A percentile compares a stretch with the other conserved stretches of the same genome.
Evolutionary conservation across 2,113 vertebrate genomes (phyloP).

Genomic region (Electrona antarctica): DNA sequence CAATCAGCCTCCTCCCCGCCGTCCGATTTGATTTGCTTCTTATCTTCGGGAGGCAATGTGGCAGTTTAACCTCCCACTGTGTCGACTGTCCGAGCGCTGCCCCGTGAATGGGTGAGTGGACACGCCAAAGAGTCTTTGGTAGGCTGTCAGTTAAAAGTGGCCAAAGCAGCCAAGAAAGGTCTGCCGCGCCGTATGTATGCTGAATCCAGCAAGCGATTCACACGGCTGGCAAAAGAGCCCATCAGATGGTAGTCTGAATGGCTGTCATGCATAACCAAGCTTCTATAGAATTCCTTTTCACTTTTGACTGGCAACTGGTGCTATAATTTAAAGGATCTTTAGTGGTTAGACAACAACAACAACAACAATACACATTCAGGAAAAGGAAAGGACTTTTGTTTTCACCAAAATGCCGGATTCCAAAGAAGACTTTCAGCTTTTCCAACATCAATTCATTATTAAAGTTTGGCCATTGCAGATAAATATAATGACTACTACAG

Average conservation of each 20-base stretch:
- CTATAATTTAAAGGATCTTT: too few species aligned
- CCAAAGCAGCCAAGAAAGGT: slow-evolving; percentile 38
- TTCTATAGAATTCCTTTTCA: too few species aligned
- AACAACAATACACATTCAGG: too few species aligned
- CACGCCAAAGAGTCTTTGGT: slow-evolving; percentile 66
- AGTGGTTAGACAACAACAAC: slow-evolving; percentile 3
- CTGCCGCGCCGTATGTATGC: not conserved
- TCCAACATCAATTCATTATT: slow-evolving; percentile 55
- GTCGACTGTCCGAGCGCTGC: slow-evolving; percentile 41
- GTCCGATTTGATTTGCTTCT: slow-evolving; percentile 57
- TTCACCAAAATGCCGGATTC: too few species aligned
- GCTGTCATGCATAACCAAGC: not conserved
- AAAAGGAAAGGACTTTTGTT: too few species aligned
- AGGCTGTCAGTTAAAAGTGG: slow-evolving; percentile 56
- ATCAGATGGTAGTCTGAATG: slow-evolving; percentile 34
- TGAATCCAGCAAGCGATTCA: slow-evolving; percentile 48
- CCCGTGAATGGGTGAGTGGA: slow-evolving; percentile 63
- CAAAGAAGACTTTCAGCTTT: not conserved
- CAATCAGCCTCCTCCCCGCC: slow-evolving; percentile 27
- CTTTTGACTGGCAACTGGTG: too few species aligned
- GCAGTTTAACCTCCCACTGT: slow-evolving; percentile 58
- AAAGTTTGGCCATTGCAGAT: slow-evolving; percentile 54
- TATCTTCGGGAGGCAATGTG: slow-evolving; percentile 61
- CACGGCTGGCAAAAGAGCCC: slow-evolving; percentile 38
- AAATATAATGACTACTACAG: slow-evolving; percentile 25